Base-by-base conservation (phyloP, 1,140 invertebrate genomes). In the Drosophila lini region DNA sequence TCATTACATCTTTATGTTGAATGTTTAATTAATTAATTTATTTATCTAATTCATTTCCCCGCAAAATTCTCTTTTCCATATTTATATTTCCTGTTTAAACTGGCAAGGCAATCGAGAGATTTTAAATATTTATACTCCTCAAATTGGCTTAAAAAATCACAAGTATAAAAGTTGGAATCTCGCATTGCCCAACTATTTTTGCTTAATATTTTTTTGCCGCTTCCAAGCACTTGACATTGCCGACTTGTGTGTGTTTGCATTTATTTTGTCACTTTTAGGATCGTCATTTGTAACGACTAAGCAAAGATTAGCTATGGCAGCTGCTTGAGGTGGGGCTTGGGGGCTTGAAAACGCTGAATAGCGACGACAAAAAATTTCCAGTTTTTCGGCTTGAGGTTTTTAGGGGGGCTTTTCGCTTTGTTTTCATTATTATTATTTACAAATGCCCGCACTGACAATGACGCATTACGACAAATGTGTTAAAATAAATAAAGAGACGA, bases 391-490 rank as follows among this genome's bases (percentile, higher is more conserved):
- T 41, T 57, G 55, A 47, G 45, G 45, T 50, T 50, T 50, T 53
- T 58, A n/a, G 22, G 44, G 28, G 36, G 9, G 38, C 31, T 41
- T 55, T 67, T 53, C 16, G 50, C 50, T 74, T 70, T 73, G 32
- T 58, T 71, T 78, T 38, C 48, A 40, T 63, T 76, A 40, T 67
- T 61, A 75, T 73, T 85, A 80, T 86, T 82, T 68, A 82, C 82
- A 79, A 81, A 81, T 76, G 57, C 52, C 48, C 67, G 63, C 71
- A 77, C 64, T 83, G 80, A 77, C 83, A 89, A 48, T 88, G 83
- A 88, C 83, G 77, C 83, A 89, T 83, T 77, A 69, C 60, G 58
- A 83, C 83, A 77, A 89, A 83, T 83, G 74, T 89, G 83, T 80
- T 89, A 86, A 86, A 86, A 67, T 71, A 86, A 88, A 88, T 78